Conservation (phyloP, 2,888 invertebrate genomes). For the Graphium colonna region DNA sequence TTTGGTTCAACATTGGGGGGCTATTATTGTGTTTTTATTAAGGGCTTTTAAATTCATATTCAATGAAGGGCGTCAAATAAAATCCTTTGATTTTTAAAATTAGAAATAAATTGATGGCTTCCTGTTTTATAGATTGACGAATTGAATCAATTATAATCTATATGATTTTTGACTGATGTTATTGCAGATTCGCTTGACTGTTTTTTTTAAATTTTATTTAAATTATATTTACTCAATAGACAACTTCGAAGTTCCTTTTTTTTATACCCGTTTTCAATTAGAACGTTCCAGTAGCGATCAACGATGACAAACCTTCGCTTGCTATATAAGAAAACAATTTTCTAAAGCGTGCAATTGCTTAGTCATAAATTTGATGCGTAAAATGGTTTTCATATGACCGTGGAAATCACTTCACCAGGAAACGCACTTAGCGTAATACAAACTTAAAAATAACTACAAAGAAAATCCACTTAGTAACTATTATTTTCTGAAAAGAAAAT, state of each 20-base stretch:
- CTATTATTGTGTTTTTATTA: too few species aligned
- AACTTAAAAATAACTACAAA: neutral
- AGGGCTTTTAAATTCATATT: neutral
- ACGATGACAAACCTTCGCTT: slow-evolving; percentile 15
- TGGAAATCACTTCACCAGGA: neutral
- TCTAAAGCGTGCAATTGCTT: slow-evolving; percentile 2
- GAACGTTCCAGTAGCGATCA: slow-evolving; percentile 1
- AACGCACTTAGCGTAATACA: neutral
- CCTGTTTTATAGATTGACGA: too few species aligned
- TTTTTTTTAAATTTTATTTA: neutral
- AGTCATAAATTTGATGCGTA: slow-evolving; percentile 8
- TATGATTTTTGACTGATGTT: too few species aligned
- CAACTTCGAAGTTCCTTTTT: slow-evolving; percentile 1
- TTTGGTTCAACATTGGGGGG: too few species aligned
- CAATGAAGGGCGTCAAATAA: neutral
- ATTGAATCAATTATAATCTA: too few species aligned
- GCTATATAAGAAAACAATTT: slow-evolving; percentile 5
- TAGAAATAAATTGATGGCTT: too few species aligned
- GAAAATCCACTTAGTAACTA: neutral
- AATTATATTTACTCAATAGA: neutral
- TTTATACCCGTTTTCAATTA: neutral
- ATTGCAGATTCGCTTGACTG: neutral
- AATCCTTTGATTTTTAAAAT: too few species aligned
- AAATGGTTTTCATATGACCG: slow-evolving; percentile 1
- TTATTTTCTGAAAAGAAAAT: neutral